Evolutionary conservation across 2,888 invertebrate species (phyloP).

Genomic region (Kryphioiulus occultus): DNA sequence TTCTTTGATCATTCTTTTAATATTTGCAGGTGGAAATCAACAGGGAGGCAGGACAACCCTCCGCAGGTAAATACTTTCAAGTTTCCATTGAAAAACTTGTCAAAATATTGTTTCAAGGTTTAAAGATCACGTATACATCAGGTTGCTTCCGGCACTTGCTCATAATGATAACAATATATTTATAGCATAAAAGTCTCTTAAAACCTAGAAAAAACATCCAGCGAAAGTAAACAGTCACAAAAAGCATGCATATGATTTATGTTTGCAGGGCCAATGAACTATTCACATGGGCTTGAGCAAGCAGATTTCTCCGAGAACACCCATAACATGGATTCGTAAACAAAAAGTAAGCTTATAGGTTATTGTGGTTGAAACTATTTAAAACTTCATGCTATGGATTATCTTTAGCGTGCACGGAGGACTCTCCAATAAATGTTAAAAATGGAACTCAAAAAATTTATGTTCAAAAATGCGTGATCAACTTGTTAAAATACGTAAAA

Average conservation of each 20-base stretch:
- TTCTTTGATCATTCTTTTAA: neutral
- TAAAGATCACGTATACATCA: neutral
- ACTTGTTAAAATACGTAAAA: neutral
- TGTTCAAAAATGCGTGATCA: neutral
- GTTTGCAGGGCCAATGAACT: neutral
- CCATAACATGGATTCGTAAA: neutral
- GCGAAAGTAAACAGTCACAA: neutral
- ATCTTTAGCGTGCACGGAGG: neutral
- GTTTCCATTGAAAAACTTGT: constrained; percentile 1
- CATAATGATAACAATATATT: constrained; percentile 18
- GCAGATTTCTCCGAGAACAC: neutral
- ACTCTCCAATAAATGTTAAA: neutral
- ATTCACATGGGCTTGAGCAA: neutral
- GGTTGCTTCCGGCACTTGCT: neutral
- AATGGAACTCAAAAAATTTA: neutral
- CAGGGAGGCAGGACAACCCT: neutral
- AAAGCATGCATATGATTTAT: neutral
- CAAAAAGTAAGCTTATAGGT: neutral
- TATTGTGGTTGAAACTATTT: neutral
- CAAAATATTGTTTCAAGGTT: constrained; percentile 30
- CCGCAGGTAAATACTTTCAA: neutral
- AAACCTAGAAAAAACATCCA: neutral
- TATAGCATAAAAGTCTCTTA: neutral
- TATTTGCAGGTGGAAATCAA: constrained; percentile 1
- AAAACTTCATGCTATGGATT: neutral